Percentiles rank a stretch among this genome's conserved stretches.
Evolutionary conservation across 2,113 vertebrate genomes (phyloP).

Genomic region (Brachirus orientalis): DNA sequence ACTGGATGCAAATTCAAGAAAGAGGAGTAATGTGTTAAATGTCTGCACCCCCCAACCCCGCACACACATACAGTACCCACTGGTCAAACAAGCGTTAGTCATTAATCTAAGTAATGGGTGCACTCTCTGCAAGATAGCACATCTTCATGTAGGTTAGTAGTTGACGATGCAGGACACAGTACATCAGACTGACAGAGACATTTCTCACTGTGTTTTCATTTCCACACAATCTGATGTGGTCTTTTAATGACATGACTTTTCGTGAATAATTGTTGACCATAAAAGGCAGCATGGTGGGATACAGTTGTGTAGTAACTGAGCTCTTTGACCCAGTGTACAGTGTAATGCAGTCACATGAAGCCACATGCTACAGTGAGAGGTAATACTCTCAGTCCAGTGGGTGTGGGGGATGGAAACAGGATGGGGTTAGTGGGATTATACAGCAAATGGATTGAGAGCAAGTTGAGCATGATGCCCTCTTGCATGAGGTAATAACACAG

Average conservation of each 20-base stretch:
- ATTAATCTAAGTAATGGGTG: constrained; percentile 35
- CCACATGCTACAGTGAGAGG: constrained; percentile 57
- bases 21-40: constrained; percentile 2
- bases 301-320: not conserved
- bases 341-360: constrained; percentile 52
- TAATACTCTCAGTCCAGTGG: constrained; percentile 47
- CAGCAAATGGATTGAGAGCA: constrained; percentile 44
- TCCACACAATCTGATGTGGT: not conserved
- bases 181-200: not conserved
- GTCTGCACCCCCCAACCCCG: not conserved
- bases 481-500: constrained; percentile 34
- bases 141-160: constrained; percentile 21
- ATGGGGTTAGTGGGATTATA: constrained; percentile 59
- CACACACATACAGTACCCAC: not conserved
- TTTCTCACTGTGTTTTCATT: constrained; percentile 1
- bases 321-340: constrained; percentile 35
- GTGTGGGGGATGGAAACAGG: constrained; percentile 56
- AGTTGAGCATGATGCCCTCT: constrained; percentile 22
- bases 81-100: constrained; percentile 4
- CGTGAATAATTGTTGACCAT: not conserved
- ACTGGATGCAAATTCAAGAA: constrained; percentile 7
- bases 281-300: not conserved
- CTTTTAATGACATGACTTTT: constrained; percentile 2
- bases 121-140: constrained; percentile 19
- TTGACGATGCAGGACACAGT: constrained; percentile 19